Evolutionary conservation across 2,888 invertebrate genomes (phyloP), one percentile per base, ranked within the genome.

Genomic region (Dryococelus australis): DNA sequence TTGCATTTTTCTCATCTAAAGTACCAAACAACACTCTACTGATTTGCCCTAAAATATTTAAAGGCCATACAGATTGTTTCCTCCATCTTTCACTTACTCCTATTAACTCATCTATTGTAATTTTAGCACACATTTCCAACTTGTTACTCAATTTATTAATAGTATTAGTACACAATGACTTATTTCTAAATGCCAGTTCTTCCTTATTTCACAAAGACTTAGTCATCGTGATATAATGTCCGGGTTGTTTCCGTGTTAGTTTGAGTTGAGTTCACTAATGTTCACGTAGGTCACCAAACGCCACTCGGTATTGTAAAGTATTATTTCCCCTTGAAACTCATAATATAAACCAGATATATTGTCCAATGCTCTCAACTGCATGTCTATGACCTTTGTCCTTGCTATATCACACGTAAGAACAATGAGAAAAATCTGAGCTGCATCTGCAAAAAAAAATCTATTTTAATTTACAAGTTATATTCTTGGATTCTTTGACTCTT

Each of bases 31-130:
- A 24, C 13, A 83, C 83, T 9, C 28, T 0, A 27, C 83, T 83
- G 10, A 83, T 28, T 28, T 83, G 83, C 10, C 83, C 83, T 28
- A 83, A 26, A 12, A 83, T 83, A 28, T 27, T 83, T 16, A 83
- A 83, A 20, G 27, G 83, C 13, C 12, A 83, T 83, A 83, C 47
- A 47, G 47, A 47, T 47, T 83, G 83, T 24, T 83, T 35, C 83
- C 20, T 83, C 24, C 24, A 13, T 16, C 28, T 83, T 27, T 28
- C 16, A 16, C 24, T 83, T 43, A 27, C 83, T 27, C 26, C 35
- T 6, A 43, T 27, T 16, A 83, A 26, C 43, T 83, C 35, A 20
- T 26, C 24, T 26, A 83, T 83, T 12, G 26, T 35, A 28, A 13
- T 27, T 6, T 24, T 83, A 12, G 28, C 28, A 4, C 12, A 20